These are phyloP conservation scores for Sturnus vulgaris DNA, from an alignment of 2,113 vertebrate species.

Conservation along the genomic window DNA sequence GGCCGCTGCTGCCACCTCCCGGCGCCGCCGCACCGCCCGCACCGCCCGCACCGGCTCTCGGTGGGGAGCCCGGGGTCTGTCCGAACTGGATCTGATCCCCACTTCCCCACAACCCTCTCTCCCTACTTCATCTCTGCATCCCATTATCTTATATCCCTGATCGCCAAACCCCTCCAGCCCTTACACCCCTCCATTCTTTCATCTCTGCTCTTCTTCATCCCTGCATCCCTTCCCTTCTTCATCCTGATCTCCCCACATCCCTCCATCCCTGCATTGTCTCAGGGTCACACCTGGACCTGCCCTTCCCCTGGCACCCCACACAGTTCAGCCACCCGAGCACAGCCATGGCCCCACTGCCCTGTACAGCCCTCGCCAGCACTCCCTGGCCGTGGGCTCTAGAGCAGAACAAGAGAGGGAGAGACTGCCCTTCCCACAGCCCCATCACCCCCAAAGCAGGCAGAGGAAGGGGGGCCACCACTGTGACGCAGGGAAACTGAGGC, in stretches of 20 bases:
- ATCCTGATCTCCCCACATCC: too few relatives aligned
- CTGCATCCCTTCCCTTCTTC: neutral
- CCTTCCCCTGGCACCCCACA: neutral
- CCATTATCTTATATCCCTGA: neutral
- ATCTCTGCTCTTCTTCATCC: neutral
- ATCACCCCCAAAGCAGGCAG: too few relatives aligned
- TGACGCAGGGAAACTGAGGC: neutral
- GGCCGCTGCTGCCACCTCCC: slow-evolving; percentile 51
- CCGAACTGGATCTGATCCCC: too few relatives aligned
- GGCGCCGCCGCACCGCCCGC: neutral
- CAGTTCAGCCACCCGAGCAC: fast-evolving
- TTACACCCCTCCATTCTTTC: neutral
- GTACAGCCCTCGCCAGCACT: fast-evolving
- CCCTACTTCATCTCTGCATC: neutral
- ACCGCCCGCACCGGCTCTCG: neutral
- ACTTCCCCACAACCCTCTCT: too few relatives aligned
- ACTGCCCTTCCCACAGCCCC: neutral
- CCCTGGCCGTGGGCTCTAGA: fast-evolving
- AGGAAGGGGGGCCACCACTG: fast-evolving
- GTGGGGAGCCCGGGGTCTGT: fast-evolving
- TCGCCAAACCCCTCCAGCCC: neutral
- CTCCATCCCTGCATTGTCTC: neutral
- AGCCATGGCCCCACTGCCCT: neutral
- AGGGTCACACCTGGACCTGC: neutral
- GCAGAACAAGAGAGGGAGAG: neutral